Percentiles rank a stretch among this genome's conserved stretches.
phyloP scores from a whole-genome alignment of 35 echinoderm and acorn worm species.

The Stichopus chloronotus region DNA sequence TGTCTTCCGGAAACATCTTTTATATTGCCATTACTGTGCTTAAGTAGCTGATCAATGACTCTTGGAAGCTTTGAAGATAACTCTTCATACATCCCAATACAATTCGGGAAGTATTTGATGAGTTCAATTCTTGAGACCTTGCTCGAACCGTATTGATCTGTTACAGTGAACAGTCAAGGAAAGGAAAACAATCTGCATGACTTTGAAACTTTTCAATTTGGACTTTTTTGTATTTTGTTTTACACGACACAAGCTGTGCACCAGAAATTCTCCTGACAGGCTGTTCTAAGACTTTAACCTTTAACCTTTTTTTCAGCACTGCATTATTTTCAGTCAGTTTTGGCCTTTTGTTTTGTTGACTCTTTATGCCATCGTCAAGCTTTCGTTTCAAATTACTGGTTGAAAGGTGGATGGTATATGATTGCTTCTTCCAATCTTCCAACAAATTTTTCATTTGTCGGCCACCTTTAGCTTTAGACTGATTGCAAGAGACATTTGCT shows the following conservation, averaged over 20 bases:
- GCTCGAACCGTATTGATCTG: background rate
- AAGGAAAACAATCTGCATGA: background rate
- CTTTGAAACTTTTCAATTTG: background rate
- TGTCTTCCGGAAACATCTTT: background rate
- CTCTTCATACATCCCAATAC: background rate
- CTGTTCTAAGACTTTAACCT: background rate
- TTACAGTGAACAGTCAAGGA: background rate
- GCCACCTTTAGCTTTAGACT: background rate
- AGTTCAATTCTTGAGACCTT: background rate
- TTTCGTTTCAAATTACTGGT: background rate
- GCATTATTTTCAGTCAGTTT: background rate
- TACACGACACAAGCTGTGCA: background rate
- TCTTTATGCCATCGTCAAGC: background rate
- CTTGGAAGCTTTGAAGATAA: background rate
- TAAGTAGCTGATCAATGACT: background rate
- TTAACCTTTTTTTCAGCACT: background rate
- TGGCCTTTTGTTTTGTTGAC: background rate
- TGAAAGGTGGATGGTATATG: constrained; percentile 3
- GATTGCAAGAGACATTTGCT: background rate
- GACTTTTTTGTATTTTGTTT: background rate
- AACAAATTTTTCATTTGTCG: background rate
- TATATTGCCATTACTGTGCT: too few relatives aligned
- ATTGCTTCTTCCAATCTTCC: background rate
- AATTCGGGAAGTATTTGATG: background rate
- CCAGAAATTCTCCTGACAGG: background rate